Evolutionary conservation across 2,797 vertebrate genomes (phyloP), one percentile per base, ranked within the genome.

Genomic region (Thunnus albacares): DNA sequence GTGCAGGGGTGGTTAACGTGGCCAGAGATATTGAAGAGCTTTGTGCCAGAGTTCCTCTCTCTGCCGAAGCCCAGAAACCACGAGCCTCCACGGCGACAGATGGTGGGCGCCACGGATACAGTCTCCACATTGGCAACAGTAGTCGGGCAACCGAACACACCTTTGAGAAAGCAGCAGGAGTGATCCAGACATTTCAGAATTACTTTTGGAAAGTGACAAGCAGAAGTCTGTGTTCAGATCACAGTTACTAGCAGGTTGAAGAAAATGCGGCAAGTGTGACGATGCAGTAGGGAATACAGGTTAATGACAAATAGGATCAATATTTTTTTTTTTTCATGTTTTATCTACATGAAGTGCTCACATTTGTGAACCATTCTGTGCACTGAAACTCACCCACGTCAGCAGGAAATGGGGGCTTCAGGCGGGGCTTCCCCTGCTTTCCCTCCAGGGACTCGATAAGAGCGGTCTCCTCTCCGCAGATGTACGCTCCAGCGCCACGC

Each of bases 91-190:
- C 98, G 97, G 11, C 98, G 96, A 90, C 98, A 99, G 90, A 99
- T 99, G 6, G 97, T 96, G 64, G 98, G 98, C 0, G 98, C 96
- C 84, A 99, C 98, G 0, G 98, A 90, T 68, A 99, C 97, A 0
- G 98, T 99, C 92, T 99, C 98, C 78, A 99, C 98, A 0, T 99
- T 98, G 79, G 98, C 98, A 69, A 99, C 98, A 0, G 98, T 99
- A 68, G 97, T 98, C 64, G 98, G 98, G 74, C 98, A 99, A 81
- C 97, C 97, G 0, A 99, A 99, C 33, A 98, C 97, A 80, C 18
- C 98, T 98, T 97, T 80, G n/a, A 68, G 15, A 73, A 1, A 64
- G 28, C 14, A 57, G 14, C 6, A 68, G 11, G 24, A 28, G 45
- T 22, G 0, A 73, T 17, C 10, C 1, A 28, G n/a, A 57, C n/a